Evolutionary conservation across 2,113 vertebrate genomes (phyloP).

Genomic region (Calonectris borealis): DNA sequence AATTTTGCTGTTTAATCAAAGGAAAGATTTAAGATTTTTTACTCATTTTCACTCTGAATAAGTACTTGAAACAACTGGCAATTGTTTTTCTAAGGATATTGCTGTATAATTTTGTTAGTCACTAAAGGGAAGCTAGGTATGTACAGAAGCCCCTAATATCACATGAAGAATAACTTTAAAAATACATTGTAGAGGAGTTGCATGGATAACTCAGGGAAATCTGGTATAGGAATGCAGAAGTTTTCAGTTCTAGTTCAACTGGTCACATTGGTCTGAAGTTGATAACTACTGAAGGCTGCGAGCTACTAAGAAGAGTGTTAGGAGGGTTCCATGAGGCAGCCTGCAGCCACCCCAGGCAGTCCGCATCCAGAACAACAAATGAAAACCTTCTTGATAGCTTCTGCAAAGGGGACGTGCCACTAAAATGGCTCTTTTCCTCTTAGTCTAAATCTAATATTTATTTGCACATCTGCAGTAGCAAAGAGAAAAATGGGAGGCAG

Average conservation of each 20-base stretch:
- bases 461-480: neutral
- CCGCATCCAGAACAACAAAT: neutral
- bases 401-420: neutral
- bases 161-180: neutral
- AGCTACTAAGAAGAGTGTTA: neutral
- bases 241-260: neutral
- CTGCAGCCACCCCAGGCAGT: neutral
- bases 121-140: neutral
- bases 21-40: constrained; percentile 28
- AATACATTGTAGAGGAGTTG: neutral
- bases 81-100: neutral
- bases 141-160: neutral
- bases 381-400: neutral
- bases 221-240: neutral
- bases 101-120: neutral
- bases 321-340: neutral
- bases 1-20: constrained; percentile 11
- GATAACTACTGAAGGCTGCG: neutral
- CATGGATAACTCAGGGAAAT: neutral
- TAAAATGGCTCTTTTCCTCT: neutral
- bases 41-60: neutral
- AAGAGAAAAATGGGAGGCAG: neutral
- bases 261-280: neutral
- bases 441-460: neutral
- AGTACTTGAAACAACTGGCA: neutral